phyloP scores from a whole-genome alignment of 2,113 vertebrate species.

The Mesitornis unicolor region DNA sequence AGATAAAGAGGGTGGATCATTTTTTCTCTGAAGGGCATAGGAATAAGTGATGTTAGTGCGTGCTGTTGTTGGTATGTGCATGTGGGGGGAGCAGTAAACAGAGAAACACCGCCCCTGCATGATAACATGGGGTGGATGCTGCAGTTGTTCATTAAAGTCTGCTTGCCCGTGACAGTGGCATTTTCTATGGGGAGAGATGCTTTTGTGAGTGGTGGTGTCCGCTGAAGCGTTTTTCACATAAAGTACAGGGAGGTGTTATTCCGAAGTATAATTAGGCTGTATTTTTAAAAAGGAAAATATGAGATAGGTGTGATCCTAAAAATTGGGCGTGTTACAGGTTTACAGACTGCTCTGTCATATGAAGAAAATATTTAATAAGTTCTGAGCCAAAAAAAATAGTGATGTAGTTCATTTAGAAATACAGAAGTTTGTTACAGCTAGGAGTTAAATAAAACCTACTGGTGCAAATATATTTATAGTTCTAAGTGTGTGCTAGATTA shows the following conservation, averaged over 20 bases:
- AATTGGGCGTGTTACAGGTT: not conserved
- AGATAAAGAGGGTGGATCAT: not conserved
- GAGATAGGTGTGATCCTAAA: slow-evolving; percentile 41
- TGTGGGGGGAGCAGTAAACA: not conserved
- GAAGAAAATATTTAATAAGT: slow-evolving; percentile 6
- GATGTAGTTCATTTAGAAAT: not conserved
- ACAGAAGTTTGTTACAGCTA: not conserved
- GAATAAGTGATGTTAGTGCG: not conserved
- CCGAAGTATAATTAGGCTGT: not conserved
- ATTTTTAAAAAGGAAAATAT: slow-evolving; percentile 39
- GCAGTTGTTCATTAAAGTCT: not conserved
- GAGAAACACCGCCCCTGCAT: slow-evolving; percentile 4
- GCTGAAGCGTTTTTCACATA: not conserved
- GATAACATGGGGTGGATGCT: not conserved
- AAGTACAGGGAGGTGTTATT: not conserved
- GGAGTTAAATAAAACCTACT: not conserved
- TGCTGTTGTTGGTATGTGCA: not conserved
- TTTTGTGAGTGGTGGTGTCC: not conserved
- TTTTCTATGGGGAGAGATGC: not conserved
- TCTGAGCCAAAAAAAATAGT: slow-evolving; percentile 14
- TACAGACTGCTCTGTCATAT: slow-evolving; percentile 9
- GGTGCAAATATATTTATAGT: not conserved
- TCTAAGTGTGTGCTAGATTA: not conserved
- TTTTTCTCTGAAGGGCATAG: not conserved
- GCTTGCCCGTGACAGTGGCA: not conserved